phyloP scores from a whole-genome alignment of 2,888 invertebrate species.

The Deladenus siricidicola region DNA sequence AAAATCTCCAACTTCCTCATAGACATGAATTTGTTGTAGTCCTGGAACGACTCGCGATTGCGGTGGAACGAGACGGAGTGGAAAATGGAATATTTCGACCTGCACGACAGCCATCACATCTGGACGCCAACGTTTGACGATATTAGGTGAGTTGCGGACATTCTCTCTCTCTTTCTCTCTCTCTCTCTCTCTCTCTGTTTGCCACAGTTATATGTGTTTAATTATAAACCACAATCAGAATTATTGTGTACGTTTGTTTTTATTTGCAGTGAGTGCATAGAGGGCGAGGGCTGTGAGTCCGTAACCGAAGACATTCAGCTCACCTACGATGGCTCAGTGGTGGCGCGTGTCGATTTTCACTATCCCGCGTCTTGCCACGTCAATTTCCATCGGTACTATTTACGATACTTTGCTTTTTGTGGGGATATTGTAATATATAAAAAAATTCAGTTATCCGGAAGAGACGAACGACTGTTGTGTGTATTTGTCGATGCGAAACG shows the following conservation, averaged over 20 bases:
- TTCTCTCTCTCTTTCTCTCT: too few species aligned
- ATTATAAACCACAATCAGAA: too few species aligned
- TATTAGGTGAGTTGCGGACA: constrained; percentile 37
- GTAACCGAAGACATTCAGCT: constrained; percentile 35
- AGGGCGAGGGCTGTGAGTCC: constrained; percentile 32
- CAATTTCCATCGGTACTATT: constrained; percentile 31
- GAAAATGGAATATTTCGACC: constrained; percentile 26
- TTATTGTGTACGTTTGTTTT: too few species aligned
- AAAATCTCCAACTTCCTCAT: too few species aligned
- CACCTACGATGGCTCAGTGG: constrained; percentile 33
- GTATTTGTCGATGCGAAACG: constrained; percentile 24
- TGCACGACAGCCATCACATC: constrained; percentile 38
- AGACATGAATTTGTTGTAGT: constrained; percentile 30
- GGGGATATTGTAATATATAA: background rate
- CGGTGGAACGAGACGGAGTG: constrained; percentile 41
- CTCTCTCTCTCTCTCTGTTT: too few species aligned
- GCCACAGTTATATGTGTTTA: too few species aligned
- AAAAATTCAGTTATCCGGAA: constrained; percentile 41
- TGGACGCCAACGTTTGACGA: constrained; percentile 43
- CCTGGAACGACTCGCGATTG: constrained; percentile 41
- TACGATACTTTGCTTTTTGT: background rate
- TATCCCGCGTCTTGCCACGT: constrained; percentile 43
- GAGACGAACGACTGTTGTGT: constrained; percentile 42
- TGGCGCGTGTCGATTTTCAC: constrained; percentile 36
- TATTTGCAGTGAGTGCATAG: constrained; percentile 34